A percentile compares a stretch with the other conserved stretches of the same genome.
Conservation (phyloP, 1,140 invertebrate genomes). For the Andricus grossulariae region DNA sequence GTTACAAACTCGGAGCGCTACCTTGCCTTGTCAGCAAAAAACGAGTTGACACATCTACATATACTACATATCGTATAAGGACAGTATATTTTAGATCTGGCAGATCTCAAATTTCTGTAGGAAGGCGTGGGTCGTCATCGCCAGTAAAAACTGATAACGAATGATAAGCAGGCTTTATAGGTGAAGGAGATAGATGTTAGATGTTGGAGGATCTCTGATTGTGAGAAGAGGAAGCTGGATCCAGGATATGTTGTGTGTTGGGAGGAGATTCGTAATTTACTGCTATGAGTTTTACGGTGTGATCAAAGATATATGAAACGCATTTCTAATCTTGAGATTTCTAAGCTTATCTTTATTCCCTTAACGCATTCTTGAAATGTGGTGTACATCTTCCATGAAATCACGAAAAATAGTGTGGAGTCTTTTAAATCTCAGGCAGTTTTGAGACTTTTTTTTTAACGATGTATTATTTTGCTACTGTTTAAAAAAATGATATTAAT, state of each 20-base stretch:
- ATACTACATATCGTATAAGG: no score
- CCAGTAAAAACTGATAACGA: background rate
- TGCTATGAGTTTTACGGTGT: background rate
- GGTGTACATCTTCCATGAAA: background rate
- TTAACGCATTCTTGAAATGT: background rate
- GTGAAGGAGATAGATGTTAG: background rate
- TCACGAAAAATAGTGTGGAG: background rate
- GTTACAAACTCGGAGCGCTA: no score
- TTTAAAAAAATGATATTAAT: no score
- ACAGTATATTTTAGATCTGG: background rate
- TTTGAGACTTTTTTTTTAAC: no score
- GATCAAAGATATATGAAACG: conserved; percentile 1
- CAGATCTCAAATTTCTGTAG: background rate
- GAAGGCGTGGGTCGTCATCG: background rate
- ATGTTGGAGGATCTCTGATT: background rate
- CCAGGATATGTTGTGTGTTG: background rate
- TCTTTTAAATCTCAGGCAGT: no score
- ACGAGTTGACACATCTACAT: no score
- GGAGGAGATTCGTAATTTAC: background rate
- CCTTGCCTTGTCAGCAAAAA: no score
- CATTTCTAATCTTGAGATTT: conserved; percentile 17
- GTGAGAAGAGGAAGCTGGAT: background rate
- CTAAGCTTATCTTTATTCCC: background rate
- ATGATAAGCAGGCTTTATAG: background rate
- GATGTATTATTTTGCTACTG: no score